Evolutionary conservation across 2,113 vertebrate genomes (phyloP).

Genomic region (Gavialis gangeticus): DNA sequence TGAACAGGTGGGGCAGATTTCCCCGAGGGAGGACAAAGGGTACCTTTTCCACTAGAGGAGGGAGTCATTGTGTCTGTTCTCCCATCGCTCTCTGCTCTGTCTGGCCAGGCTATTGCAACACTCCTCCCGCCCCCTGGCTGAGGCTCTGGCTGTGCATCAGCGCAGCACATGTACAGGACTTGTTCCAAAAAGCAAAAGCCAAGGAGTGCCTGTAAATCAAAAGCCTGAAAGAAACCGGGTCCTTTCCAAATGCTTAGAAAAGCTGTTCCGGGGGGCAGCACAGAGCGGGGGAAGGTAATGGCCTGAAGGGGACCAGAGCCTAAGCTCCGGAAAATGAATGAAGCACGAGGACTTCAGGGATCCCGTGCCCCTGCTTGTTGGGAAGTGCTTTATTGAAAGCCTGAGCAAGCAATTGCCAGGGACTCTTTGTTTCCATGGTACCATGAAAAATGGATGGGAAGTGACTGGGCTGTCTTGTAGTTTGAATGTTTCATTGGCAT

Average conservation of each 20-base stretch:
- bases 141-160: slow-evolving; percentile 20
- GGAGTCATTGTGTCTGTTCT: slow-evolving; percentile 42
- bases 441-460: slow-evolving; percentile 74
- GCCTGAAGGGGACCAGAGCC: not conserved
- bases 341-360: slow-evolving; percentile 13
- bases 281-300: not conserved
- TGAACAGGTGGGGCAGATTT: not conserved
- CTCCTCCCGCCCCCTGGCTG: not conserved
- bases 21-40: slow-evolving; percentile 39
- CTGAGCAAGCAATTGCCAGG: slow-evolving; percentile 41
- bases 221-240: slow-evolving; percentile 16
- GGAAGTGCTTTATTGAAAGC: slow-evolving; percentile 64
- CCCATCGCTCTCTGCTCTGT: slow-evolving; percentile 4
- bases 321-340: not conserved
- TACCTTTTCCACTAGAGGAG: slow-evolving; percentile 23
- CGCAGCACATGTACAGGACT: not conserved
- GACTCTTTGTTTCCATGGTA: slow-evolving; percentile 72
- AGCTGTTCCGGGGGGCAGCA: slow-evolving; percentile 2
- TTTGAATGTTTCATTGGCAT: slow-evolving; percentile 68
- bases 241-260: not conserved
- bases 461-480: slow-evolving; percentile 68
- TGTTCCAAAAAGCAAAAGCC: not conserved
- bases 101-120: slow-evolving; percentile 43
- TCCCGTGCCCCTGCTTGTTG: not conserved
- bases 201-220: slow-evolving; percentile 14